phyloP scores from a whole-genome alignment of 2,888 invertebrate genomes.

The Labia minor region DNA sequence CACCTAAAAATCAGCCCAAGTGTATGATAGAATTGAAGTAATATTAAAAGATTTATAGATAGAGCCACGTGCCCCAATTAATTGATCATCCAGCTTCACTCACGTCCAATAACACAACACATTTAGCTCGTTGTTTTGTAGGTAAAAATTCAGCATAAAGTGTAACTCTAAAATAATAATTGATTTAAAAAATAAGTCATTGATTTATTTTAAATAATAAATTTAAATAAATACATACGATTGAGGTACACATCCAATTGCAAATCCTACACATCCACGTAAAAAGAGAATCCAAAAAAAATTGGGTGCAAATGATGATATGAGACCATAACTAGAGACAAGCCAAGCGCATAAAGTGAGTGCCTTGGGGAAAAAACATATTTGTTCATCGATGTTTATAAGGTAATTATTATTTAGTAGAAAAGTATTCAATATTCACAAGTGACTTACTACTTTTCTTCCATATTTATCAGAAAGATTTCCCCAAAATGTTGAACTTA shows the following conservation, averaged over 20 bases:
- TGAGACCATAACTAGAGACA: slow-evolving; percentile 78
- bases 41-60: slow-evolving; percentile 68
- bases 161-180: slow-evolving; percentile 61
- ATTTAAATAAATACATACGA: slow-evolving; percentile 57
- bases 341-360: slow-evolving; percentile 80
- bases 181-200: no score
- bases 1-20: neutral
- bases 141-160: slow-evolving; percentile 93
- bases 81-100: slow-evolving; percentile 47
- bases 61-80: slow-evolving; percentile 93
- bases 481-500: slow-evolving; percentile 92
- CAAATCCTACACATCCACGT: slow-evolving; percentile 88
- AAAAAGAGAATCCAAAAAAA: slow-evolving; percentile 82
- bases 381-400: slow-evolving; percentile 15
- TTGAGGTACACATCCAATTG: slow-evolving; percentile 93
- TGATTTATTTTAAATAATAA: slow-evolving; percentile 14
- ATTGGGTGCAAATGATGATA: slow-evolving; percentile 83
- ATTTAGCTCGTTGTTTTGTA: slow-evolving; percentile 84
- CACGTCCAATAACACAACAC: slow-evolving; percentile 89
- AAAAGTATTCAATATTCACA: neutral
- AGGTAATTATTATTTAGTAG: neutral
- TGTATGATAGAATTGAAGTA: neutral
- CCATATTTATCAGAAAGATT: slow-evolving; percentile 89
- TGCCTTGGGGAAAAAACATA: slow-evolving; percentile 48
- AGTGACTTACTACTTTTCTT: slow-evolving; percentile 60